Evolutionary conservation across 2,797 vertebrate genomes (phyloP).

Genomic region (Ptychadena robeensis): DNA sequence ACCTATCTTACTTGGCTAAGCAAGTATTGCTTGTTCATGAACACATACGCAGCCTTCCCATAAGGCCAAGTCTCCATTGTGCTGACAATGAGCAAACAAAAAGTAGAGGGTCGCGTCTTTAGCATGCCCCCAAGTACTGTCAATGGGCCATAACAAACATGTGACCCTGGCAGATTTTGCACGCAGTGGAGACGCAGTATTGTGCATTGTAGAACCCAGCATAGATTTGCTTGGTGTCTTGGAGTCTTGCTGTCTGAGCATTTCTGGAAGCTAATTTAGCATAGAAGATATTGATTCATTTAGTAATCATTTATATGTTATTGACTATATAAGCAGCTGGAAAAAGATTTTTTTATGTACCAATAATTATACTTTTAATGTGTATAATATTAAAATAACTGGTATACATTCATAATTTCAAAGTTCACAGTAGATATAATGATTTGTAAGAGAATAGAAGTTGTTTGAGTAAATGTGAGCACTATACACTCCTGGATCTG

Average conservation of each 20-base stretch:
- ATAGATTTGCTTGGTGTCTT: neutral
- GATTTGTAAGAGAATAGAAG: neutral
- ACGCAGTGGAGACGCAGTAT: neutral
- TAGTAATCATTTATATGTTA: neutral
- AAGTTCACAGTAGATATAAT: neutral
- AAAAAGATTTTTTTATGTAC: too few relatives aligned
- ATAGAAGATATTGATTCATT: neutral
- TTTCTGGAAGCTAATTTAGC: neutral
- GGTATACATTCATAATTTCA: neutral
- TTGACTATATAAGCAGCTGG: too few relatives aligned
- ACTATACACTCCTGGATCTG: too few relatives aligned
- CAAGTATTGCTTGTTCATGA: neutral
- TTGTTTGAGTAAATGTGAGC: neutral
- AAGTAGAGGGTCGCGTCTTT: neutral
- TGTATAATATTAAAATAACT: neutral
- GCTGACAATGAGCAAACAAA: too few relatives aligned
- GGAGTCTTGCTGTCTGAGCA: neutral
- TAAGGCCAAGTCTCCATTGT: too few relatives aligned
- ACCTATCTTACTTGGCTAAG: too few relatives aligned
- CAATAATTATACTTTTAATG: neutral
- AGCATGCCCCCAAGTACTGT: neutral
- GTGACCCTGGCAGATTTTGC: too few relatives aligned
- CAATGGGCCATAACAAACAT: too few relatives aligned
- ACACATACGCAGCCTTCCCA: neutral
- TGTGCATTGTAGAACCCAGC: neutral